phyloP scores from a whole-genome alignment of 2,113 vertebrate species.

The Papio anubis region DNA sequence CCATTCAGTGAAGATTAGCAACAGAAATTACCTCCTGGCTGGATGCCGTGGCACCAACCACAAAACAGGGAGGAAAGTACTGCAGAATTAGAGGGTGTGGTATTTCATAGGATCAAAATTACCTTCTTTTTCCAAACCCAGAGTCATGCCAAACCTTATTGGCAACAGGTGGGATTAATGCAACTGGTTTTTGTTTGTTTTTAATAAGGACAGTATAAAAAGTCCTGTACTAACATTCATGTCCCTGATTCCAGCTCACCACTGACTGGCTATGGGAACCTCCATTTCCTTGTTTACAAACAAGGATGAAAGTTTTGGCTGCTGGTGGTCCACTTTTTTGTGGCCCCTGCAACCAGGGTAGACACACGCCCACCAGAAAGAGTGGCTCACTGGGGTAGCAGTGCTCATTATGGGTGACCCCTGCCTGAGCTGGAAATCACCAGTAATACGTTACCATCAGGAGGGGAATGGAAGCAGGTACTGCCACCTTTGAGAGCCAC shows the following conservation, averaged over 20 bases:
- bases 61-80: not conserved
- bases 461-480: not conserved
- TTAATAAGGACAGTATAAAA: not conserved
- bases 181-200: not conserved
- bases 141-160: not conserved
- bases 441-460: not conserved
- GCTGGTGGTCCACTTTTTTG: not conserved
- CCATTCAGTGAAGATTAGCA: not conserved
- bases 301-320: not conserved
- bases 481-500: not conserved
- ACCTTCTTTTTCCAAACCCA: not conserved
- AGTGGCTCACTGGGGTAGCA: not conserved
- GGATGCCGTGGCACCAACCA: not conserved
- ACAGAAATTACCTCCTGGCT: not conserved
- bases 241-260: rapidly evolving
- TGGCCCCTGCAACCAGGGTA: not conserved
- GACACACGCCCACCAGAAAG: not conserved
- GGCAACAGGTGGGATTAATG: not conserved
- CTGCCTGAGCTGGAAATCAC: not conserved
- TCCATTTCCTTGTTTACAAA: not conserved
- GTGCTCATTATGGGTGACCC: not conserved
- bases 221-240: not conserved
- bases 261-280: not conserved
- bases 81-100: not conserved
- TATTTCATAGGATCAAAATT: not conserved